These are phyloP conservation scores for Linnaemya vulpina DNA, from an alignment of 2,888 invertebrate species.

Conservation along the genomic window DNA sequence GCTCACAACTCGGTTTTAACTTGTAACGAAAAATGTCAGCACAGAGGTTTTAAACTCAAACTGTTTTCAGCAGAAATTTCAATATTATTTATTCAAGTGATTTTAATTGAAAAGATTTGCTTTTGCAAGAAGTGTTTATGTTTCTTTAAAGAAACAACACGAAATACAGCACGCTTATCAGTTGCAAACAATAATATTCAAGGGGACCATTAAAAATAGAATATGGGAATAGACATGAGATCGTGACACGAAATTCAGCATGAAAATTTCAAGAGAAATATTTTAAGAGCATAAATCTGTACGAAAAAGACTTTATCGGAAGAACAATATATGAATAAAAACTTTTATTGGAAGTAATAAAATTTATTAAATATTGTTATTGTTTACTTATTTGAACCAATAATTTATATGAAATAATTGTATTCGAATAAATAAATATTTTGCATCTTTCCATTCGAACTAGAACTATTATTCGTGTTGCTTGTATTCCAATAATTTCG, in stretches of 20 bases:
- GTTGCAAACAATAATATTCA: neutral
- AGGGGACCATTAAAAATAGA: neutral
- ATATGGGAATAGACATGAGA: neutral
- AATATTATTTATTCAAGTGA: constrained; percentile 23
- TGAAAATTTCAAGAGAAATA: neutral
- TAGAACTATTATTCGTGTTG: too few relatives aligned
- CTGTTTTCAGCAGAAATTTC: constrained; percentile 13
- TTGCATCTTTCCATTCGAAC: too few relatives aligned
- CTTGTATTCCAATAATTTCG: too few relatives aligned
- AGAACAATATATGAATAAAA: too few relatives aligned
- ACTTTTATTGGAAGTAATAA: too few relatives aligned
- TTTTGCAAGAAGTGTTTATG: neutral
- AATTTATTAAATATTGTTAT: too few relatives aligned
- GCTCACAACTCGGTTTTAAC: constrained; percentile 13
- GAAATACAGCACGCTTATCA: constrained; percentile 11
- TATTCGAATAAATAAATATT: too few relatives aligned
- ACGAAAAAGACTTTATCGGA: too few relatives aligned
- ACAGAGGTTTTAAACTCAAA: constrained; percentile 10
- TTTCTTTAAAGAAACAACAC: neutral
- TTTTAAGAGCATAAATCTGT: too few relatives aligned
- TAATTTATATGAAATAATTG: too few relatives aligned
- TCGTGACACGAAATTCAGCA: neutral
- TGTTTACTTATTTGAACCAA: too few relatives aligned
- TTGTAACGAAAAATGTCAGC: constrained; percentile 8
- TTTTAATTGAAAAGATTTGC: constrained; percentile 6